Conservation (phyloP, 2,113 vertebrate genomes). For the Meriones unguiculatus region DNA sequence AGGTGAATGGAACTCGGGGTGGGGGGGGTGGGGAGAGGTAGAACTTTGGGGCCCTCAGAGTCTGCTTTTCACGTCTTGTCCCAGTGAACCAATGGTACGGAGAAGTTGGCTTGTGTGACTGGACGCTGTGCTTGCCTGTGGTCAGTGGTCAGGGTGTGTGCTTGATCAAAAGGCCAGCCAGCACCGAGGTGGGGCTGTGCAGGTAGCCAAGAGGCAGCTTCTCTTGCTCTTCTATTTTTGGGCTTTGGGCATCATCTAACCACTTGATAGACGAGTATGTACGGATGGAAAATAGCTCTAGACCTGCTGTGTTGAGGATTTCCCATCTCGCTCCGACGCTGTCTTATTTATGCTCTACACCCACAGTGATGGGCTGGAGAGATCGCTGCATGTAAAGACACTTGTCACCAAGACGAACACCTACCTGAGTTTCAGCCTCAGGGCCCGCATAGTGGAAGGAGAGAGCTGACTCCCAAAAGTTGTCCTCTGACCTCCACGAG, state of each 20-base stretch:
- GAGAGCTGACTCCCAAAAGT: background rate
- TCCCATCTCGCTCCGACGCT: background rate
- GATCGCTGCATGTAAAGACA: background rate
- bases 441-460: background rate
- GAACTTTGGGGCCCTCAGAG: background rate
- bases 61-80: background rate
- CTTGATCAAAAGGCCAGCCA: background rate
- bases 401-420: background rate
- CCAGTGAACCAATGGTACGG: background rate
- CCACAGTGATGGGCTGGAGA: background rate
- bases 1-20: background rate
- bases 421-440: background rate
- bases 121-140: background rate
- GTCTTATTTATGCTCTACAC: background rate
- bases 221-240: background rate
- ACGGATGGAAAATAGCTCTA: background rate
- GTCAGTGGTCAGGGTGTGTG: background rate
- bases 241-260: background rate
- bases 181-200: fast-evolving
- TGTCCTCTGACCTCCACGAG: background rate
- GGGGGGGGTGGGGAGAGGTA: background rate
- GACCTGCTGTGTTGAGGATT: background rate
- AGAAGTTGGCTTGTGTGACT: background rate
- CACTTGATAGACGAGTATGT: background rate
- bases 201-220: background rate